phyloP scores from a whole-genome alignment of 2,113 vertebrate species.

The Albula glossodonta region DNA sequence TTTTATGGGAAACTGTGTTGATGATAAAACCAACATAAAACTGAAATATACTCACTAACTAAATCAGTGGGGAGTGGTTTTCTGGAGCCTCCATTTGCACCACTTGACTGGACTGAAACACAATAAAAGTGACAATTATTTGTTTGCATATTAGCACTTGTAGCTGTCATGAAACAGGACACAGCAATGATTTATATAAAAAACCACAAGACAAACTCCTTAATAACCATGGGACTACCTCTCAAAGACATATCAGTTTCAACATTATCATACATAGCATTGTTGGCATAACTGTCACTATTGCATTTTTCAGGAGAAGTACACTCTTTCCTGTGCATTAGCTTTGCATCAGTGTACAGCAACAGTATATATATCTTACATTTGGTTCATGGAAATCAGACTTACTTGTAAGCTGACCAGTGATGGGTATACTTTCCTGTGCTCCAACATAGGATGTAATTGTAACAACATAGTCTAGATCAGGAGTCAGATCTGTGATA shows the following conservation, averaged over 20 bases:
- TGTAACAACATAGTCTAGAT: constrained; percentile 83
- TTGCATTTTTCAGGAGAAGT: background rate
- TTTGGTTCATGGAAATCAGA: constrained; percentile 7
- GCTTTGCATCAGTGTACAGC: background rate
- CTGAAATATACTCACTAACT: constrained; percentile 61
- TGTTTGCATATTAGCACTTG: constrained; percentile 10
- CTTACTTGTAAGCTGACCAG: constrained; percentile 93
- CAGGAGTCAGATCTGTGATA: constrained; percentile 81
- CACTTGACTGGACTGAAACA: constrained; percentile 66
- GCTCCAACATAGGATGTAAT: constrained; percentile 76
- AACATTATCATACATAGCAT: background rate
- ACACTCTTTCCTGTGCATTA: background rate
- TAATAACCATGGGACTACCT: background rate
- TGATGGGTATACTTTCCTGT: constrained; percentile 86
- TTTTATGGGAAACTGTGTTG: background rate
- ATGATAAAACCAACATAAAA: background rate
- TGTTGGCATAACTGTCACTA: background rate
- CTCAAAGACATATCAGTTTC: background rate
- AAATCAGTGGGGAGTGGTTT: constrained; percentile 54
- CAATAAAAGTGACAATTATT: constrained; percentile 8
- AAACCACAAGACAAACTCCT: background rate
- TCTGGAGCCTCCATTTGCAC: constrained; percentile 43
- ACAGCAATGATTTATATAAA: background rate
- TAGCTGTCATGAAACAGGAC: background rate
- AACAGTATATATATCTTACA: background rate